phyloP scores from a whole-genome alignment of 2,113 vertebrate species.

The Gopherus evgoodei region DNA sequence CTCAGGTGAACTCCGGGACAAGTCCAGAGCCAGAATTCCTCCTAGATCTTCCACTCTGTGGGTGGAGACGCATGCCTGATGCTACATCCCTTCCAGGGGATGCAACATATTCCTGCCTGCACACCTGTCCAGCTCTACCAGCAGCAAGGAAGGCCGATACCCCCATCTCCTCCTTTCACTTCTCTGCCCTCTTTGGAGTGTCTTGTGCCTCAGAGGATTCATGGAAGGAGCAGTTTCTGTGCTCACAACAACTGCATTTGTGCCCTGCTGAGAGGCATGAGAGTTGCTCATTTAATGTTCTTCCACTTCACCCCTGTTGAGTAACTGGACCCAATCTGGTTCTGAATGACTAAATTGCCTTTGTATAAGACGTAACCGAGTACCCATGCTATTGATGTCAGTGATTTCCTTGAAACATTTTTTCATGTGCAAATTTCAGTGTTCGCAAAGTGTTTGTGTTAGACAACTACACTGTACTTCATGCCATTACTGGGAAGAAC shows the following conservation, averaged over 20 bases:
- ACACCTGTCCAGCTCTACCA: not conserved
- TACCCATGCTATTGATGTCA: not conserved
- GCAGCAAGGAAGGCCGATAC: not conserved
- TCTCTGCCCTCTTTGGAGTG: no score
- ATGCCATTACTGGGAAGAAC: not conserved
- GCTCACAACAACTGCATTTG: not conserved
- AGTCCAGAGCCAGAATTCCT: not conserved
- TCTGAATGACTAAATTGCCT: not conserved
- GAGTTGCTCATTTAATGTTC: not conserved
- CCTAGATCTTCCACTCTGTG: not conserved
- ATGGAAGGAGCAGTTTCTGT: not conserved
- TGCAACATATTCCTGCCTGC: not conserved
- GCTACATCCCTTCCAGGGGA: not conserved
- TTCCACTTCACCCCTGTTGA: not conserved
- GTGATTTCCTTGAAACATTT: not conserved
- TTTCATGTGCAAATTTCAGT: not conserved
- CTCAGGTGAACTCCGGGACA: not conserved
- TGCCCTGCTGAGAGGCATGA: not conserved
- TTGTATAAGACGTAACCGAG: not conserved
- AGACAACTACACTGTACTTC: not conserved
- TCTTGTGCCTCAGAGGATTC: not conserved
- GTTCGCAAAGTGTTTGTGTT: not conserved
- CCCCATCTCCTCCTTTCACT: not conserved
- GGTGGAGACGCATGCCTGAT: not conserved
- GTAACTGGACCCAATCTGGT: not conserved